Conservation (phyloP, 2,888 invertebrate species). For the Thecocarcelia acutangulata region DNA sequence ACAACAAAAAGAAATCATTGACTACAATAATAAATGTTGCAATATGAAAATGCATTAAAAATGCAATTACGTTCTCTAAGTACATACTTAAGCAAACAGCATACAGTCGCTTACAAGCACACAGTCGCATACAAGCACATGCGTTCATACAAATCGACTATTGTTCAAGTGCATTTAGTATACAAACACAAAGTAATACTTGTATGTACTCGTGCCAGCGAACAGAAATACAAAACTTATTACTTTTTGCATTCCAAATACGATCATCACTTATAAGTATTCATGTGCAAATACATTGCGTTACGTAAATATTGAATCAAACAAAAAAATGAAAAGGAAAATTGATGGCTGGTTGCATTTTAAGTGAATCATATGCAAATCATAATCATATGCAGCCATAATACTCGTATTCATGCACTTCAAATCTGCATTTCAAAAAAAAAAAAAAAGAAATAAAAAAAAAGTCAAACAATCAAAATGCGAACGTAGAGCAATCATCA, state of each 20-base stretch:
- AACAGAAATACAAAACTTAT: conserved; percentile 31
- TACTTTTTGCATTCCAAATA: conserved; percentile 7
- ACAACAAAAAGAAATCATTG: conserved; percentile 22
- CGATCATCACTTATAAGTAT: conserved; percentile 1
- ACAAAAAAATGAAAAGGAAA: not conserved
- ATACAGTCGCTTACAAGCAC: not conserved
- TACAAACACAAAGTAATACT: not conserved
- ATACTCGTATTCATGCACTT: conserved; percentile 29
- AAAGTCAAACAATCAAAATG: conserved; percentile 27
- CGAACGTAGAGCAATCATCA: conserved; percentile 9
- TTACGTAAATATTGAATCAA: conserved; percentile 1
- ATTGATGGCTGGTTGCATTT: conserved; percentile 48
- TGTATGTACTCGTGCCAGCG: not conserved
- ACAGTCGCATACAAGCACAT: not conserved
- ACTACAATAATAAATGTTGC: conserved; percentile 58
- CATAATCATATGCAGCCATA: conserved; percentile 49
- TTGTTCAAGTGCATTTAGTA: conserved; percentile 41
- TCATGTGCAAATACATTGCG: conserved; percentile 40
- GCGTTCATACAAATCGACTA: conserved; percentile 11
- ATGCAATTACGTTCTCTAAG: conserved; percentile 61
- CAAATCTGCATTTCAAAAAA: conserved; percentile 44
- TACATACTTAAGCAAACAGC: conserved; percentile 44
- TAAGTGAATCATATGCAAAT: conserved; percentile 60
- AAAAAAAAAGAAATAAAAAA: too few species aligned
- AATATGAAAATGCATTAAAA: conserved; percentile 62